Evolutionary conservation across 2,888 invertebrate genomes (phyloP).

Genomic region (Polydrusus pterygomalis): DNA sequence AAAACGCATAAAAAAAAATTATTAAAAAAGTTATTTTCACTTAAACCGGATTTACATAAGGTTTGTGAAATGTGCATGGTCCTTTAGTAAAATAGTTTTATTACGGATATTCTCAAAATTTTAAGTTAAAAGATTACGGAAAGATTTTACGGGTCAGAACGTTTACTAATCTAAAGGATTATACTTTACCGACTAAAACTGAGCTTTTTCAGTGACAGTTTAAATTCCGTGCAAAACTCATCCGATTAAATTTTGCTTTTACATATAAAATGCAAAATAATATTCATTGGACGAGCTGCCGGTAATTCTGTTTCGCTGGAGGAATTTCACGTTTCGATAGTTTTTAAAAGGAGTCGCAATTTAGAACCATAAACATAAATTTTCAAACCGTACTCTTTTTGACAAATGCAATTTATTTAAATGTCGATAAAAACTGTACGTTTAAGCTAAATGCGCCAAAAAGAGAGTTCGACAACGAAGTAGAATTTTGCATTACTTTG

Average conservation of each 20-base stretch:
- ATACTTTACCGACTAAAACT: background rate
- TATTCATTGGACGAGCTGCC: conserved; percentile 22
- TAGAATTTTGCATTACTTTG: conserved; percentile 26
- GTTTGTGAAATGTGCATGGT: too few relatives aligned
- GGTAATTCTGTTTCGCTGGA: conserved; percentile 16
- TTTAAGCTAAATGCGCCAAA: conserved; percentile 28
- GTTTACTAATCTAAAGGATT: background rate
- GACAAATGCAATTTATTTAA: conserved; percentile 34
- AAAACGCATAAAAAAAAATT: too few relatives aligned
- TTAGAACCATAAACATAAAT: conserved; percentile 34
- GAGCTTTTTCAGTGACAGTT: conserved; percentile 8
- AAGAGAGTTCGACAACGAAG: conserved; percentile 21
- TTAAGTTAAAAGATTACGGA: too few relatives aligned
- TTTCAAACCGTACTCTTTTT: conserved; percentile 33
- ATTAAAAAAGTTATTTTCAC: too few relatives aligned
- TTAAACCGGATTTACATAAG: too few relatives aligned
- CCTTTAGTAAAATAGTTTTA: too few relatives aligned
- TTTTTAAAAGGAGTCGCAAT: conserved; percentile 32
- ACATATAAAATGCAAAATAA: conserved; percentile 20
- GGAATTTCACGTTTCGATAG: conserved; percentile 24
- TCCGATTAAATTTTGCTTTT: conserved; percentile 15
- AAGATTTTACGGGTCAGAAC: background rate
- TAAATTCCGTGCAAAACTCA: conserved; percentile 5
- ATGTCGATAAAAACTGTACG: conserved; percentile 28
- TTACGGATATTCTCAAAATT: too few relatives aligned